Evolutionary conservation across 2,888 invertebrate species (phyloP), one percentile per base, ranked within the genome.

Genomic region (Pheosia tremula): DNA sequence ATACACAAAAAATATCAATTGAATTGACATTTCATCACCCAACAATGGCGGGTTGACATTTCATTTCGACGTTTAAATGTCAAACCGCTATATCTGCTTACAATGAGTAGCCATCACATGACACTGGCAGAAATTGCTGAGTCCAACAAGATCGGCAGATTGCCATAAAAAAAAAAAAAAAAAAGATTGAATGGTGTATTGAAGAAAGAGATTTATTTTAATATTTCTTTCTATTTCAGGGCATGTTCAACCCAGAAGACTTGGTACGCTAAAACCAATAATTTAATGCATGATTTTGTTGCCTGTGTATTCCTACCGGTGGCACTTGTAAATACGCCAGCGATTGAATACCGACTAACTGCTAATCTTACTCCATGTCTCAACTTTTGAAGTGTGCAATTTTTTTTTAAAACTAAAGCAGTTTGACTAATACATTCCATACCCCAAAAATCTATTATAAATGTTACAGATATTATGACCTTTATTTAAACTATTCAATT

Each of bases 171-270:
- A n/a, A n/a, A n/a, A n/a, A n/a, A n/a, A n/a, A n/a, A n/a, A n/a
- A n/a, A n/a, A 24, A 24, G 24, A 24, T 24, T 24, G 0, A 24
- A 24, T 24, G 24, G 24, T 24, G 24, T 24, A 24, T 24, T 24
- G 24, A 24, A 24, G 24, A 24, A 24, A 24, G 24, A 24, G 24
- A 24, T 24, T 24, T 24, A 24, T 24, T 24, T 24, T 24, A 24
- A 24, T 24, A 38, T 68, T 74, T 80, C 79, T 81, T 85, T 85
- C 81, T 76, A 82, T 95, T 95, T 45, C 93, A 97, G 97, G 97
- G 97, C 79, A 97, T 97, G 97, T 98, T 97, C 94, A 96, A 97
- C 87, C 97, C 97, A 39, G 97, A 98, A 61, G 97, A 98, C 89
- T 94, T 97, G 90, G 95, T 96, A 90, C 93, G 90, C 89, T 88